Base-by-base conservation (phyloP, 2,797 vertebrate species). In the Eidolon dupreanum region DNA sequence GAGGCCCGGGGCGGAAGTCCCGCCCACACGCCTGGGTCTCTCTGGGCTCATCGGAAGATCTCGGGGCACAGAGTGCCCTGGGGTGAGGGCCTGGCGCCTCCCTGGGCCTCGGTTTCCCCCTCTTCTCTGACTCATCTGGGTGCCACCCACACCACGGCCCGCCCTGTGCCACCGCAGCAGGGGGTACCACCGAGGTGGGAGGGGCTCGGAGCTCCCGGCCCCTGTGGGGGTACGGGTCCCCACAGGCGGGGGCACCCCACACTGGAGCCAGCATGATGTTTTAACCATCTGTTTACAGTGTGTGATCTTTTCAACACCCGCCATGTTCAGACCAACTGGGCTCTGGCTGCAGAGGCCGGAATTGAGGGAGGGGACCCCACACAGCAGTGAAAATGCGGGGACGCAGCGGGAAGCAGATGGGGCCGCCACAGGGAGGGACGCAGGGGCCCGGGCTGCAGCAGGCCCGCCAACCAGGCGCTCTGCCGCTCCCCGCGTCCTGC, bases 261-360 rank as follows among this genome's bases (percentile, higher is more conserved):
- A 2, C 28, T 1, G 63, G 63, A 33, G 96, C 96, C 97, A 61
- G 92, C 93, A 92, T 95, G 97, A 90, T 82, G 94, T 73, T 89
- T 95, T 94, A 96, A 94, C 96, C 92, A 97, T 94, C 97, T 95
- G 85, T 94, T 96, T 95, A 97, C 94, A 97, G 95, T 91, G 65
- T 63, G 75, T 75, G 90, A 88, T 93, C 95, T 96, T 98, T 98
- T 96, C 98, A 95, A 97, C 97, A 95, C 95, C 98, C 96, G 95
- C 97, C 98, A 78, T 53, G 85, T 96, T 96, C 90, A 83, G 97
- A 95, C 98, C 97, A 97, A 96, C 96, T 96, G 97, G 97, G 97
- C 97, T 93, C 96, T 70, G 96, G 97, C 94, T 57, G 96, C 86
- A 97, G 96, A 96, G 93, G 95, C 91, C 59, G 85, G 79, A 88